Conservation (phyloP, 2,797 vertebrate species). For the Diplodus puntazzo region DNA sequence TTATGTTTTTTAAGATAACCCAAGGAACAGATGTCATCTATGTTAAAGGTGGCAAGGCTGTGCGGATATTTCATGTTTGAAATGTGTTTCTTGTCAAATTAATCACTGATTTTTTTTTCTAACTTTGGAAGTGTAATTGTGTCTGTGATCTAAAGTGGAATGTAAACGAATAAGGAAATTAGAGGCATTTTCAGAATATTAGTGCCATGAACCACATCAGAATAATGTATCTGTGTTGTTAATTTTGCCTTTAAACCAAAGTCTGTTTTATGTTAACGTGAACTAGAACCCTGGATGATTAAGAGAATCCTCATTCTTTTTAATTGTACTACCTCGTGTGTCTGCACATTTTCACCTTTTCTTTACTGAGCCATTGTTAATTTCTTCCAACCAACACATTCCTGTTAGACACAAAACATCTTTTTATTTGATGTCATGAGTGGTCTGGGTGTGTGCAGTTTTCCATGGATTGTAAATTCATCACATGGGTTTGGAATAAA, state of each 20-base stretch:
- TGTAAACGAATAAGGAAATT: neutral
- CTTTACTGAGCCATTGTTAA: constrained; percentile 29
- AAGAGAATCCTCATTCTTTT: constrained; percentile 6
- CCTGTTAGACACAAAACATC: constrained; percentile 20
- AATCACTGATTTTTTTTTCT: no score
- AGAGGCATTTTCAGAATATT: neutral
- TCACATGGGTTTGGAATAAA: neutral
- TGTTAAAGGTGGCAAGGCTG: neutral
- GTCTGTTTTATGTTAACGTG: constrained; percentile 16
- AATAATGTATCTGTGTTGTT: neutral
- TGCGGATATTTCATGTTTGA: neutral
- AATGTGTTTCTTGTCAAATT: neutral
- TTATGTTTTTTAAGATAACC: neutral
- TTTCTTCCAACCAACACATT: constrained; percentile 41
- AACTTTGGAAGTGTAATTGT: neutral
- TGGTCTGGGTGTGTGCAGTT: neutral
- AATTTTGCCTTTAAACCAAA: constrained; percentile 20
- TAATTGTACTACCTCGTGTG: constrained; percentile 65
- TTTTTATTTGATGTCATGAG: neutral
- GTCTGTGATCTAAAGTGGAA: constrained; percentile 2
- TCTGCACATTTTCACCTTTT: constrained; percentile 38
- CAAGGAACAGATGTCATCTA: neutral
- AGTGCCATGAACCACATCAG: neutral
- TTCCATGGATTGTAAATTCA: constrained; percentile 8
- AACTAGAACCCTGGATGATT: constrained; percentile 5